A percentile compares a stretch with the other conserved stretches of the same genome.
Evolutionary conservation across 35 echinoderm and acorn worm species (phyloP).

Genomic region (Apostichopus japonicus): DNA sequence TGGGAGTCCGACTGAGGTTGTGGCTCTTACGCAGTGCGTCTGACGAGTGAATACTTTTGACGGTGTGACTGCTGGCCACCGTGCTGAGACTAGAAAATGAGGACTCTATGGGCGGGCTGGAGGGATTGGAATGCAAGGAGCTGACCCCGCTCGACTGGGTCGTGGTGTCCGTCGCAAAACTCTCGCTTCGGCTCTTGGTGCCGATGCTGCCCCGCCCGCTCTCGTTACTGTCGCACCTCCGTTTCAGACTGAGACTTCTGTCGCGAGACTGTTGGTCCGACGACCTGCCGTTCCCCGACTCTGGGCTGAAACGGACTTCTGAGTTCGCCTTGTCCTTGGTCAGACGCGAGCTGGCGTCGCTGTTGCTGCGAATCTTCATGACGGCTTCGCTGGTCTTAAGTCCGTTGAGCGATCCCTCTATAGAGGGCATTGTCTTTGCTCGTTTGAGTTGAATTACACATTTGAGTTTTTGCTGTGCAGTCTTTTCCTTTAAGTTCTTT

Average conservation of each 20-base stretch:
- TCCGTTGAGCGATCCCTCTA: constrained; percentile 62
- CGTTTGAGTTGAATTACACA: constrained; percentile 59
- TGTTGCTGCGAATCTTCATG: constrained; percentile 89
- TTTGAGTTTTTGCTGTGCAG: constrained; percentile 14
- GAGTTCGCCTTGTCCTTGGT: constrained; percentile 25
- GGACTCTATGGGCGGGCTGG: constrained; percentile 83
- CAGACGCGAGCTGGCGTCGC: constrained; percentile 78
- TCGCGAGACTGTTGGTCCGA: constrained; percentile 45
- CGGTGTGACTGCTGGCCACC: constrained; percentile 82
- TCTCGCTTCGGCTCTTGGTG: constrained; percentile 96
- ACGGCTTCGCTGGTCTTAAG: constrained; percentile 54
- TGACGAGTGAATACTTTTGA: constrained; percentile 92
- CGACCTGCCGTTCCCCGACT: constrained; percentile 35
- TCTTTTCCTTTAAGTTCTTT: constrained; percentile 35
- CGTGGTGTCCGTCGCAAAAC: constrained; percentile 87
- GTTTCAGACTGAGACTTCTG: constrained; percentile 77
- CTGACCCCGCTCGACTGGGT: constrained; percentile 88
- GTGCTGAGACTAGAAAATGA: constrained; percentile 87
- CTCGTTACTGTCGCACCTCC: constrained; percentile 91
- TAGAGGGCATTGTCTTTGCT: constrained; percentile 87
- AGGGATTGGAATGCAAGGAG: constrained; percentile 88
- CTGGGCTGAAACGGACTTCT: constrained; percentile 66
- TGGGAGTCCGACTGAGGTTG: constrained; percentile 91
- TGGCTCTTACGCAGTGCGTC: constrained; percentile 82
- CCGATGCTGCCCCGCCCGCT: constrained; percentile 90